Conservation (phyloP, 2,888 invertebrate species). For the Dryomyza anilis region DNA sequence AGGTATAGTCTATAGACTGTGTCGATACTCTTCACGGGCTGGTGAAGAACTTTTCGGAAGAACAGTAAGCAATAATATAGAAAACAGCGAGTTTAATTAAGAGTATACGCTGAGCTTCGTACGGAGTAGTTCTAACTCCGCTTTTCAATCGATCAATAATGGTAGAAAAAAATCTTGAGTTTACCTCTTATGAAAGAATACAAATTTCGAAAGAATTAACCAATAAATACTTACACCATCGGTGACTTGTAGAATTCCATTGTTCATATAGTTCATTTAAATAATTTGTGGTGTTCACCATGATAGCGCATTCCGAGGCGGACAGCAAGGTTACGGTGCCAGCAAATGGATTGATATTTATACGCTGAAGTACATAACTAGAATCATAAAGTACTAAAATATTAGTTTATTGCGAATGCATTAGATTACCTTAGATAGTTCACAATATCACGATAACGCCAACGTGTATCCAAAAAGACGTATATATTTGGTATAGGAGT, state of each 20-base stretch:
- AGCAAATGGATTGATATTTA: slow-evolving; percentile 72
- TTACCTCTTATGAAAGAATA: no score
- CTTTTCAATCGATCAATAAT: no score
- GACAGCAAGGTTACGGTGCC: slow-evolving; percentile 72
- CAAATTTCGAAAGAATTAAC: no score
- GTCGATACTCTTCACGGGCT: no score
- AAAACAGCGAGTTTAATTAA: no score
- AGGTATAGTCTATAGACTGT: no score
- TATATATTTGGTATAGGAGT: slow-evolving; percentile 67
- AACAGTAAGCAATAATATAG: no score
- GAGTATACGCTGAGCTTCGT: no score
- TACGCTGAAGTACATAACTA: slow-evolving; percentile 66
- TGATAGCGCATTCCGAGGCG: slow-evolving; percentile 67
- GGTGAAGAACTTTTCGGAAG: no score
- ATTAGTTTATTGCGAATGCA: neutral
- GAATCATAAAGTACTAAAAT: neutral
- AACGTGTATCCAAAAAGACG: slow-evolving; percentile 71
- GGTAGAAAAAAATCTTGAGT: no score
- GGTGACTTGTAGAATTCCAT: slow-evolving; percentile 68
- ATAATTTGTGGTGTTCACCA: slow-evolving; percentile 69
- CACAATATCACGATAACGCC: slow-evolving; percentile 68
- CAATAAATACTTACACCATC: slow-evolving; percentile 46
- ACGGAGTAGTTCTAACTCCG: no score
- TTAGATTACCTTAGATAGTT: slow-evolving; percentile 67
- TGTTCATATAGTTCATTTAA: slow-evolving; percentile 68